Percentiles rank a stretch among this genome's conserved stretches.
These are phyloP conservation scores for Papilio xuthus DNA, from an alignment of 1,140 invertebrate species.

Conservation along the genomic window DNA sequence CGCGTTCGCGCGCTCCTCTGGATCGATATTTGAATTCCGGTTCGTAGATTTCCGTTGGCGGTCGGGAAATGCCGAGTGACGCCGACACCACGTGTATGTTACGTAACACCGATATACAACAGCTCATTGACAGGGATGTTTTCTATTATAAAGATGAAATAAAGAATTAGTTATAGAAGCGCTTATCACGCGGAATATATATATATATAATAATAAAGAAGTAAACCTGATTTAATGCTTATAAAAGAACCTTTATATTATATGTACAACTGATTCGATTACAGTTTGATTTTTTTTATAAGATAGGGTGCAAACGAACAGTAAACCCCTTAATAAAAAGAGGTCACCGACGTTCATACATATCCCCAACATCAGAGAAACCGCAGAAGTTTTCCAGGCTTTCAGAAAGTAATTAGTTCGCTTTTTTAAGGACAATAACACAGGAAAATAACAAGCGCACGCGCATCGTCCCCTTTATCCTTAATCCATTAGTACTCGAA, in stretches of 20 bases:
- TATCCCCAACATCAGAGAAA: no score
- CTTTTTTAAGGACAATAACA: no score
- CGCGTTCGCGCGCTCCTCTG: slow-evolving; percentile 61
- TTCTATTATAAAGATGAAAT: slow-evolving; percentile 30
- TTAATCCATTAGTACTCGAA: not conserved
- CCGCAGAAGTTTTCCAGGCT: no score
- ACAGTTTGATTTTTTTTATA: not conserved
- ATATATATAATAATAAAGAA: no score
- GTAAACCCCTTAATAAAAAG: no score
- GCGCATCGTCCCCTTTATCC: not conserved
- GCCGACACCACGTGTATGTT: slow-evolving; percentile 73
- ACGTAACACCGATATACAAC: slow-evolving; percentile 66
- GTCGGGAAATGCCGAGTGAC: slow-evolving; percentile 59
- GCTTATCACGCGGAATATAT: not conserved
- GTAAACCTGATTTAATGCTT: not conserved
- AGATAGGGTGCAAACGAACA: not conserved
- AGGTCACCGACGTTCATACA: no score
- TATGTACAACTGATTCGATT: not conserved
- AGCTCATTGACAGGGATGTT: slow-evolving; percentile 76
- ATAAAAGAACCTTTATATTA: not conserved
- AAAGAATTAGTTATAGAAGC: not conserved
- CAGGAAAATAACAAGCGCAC: not conserved
- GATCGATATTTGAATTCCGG: slow-evolving; percentile 70
- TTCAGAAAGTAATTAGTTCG: no score
- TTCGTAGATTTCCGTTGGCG: slow-evolving; percentile 61